Base-by-base conservation (phyloP, 2,797 vertebrate genomes). In the Epinephelus malabaricus region DNA sequence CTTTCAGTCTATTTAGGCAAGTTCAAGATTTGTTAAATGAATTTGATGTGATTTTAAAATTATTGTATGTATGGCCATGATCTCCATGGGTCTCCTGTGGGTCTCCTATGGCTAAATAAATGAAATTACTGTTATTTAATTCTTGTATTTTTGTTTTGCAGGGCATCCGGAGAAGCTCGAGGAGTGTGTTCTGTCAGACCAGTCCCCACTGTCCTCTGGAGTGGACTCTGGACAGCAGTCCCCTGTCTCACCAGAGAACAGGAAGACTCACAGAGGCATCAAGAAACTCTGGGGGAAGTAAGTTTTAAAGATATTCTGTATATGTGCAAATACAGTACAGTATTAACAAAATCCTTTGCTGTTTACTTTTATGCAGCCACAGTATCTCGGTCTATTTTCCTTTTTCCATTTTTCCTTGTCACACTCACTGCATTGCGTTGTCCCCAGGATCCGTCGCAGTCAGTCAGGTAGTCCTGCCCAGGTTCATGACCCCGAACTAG, bases 241-340 rank as follows among this genome's bases (percentile, higher is more conserved):
- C 27, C 96, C 97, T 0, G 75, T 98, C 88, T 97, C 96, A 51
- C 95, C 97, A 13, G 98, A 99, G 80, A 95, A 94, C 91, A 97
- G 94, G 91, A 98, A 96, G 89, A 96, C 88, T 71, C 96, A 97
- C 83, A 96, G 96, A 93, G 97, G 98, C 82, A 97, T 99, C 81
- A 97, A 94, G 92, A 99, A 97, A 79, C 97, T 99, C 76, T 99
- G 97, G 98, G 98, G 98, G 88, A 99, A 96, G 98, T 99, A 95
- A 95, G 97, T 94, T n/a, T 23, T 38, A 18, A 67, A 27, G 9
- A 17, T 17, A 18, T 17, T 18, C 14, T 34, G 34, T 34, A 8
- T 34, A 34, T 34, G 34, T 34, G 34, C 7, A 8, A 34, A 34
- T 34, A 34, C 8, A 50, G 13, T 5, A 5, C 23, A 30, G 30